Evolutionary conservation across 2,888 invertebrate genomes (phyloP), one percentile per base, ranked within the genome.

Genomic region (Eupithecia subumbrata): DNA sequence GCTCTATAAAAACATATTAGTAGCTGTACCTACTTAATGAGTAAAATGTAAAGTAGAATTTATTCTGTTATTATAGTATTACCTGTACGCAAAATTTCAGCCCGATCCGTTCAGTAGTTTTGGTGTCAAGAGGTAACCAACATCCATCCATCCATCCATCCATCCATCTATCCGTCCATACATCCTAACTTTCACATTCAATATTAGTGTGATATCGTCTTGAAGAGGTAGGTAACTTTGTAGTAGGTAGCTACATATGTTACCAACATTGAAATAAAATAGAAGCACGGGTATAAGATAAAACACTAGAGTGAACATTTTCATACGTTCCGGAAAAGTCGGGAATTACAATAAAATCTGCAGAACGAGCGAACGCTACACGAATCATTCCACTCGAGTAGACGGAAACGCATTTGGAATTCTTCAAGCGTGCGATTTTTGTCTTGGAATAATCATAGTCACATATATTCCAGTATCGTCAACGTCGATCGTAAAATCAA

Each of bases 321-420:
- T 80, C 75, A 82, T 69, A 81, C 82, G 81, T 83, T 64, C 71
- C 69, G 83, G 81, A 82, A 82, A 79, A 76, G 74, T 73, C 76
- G 72, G 79, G 81, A 60, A 25, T 60, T 79, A 82, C 78, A 78
- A 76, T 82, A 82, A 83, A 79, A 74, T 78, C 69, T 63, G 71
- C 68, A 79, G 77, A 68, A 63, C 77, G 79, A 82, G 83, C 78
- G 81, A 82, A 83, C 66, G 40, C 66, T 67, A 66, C 80, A 79
- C 82, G 81, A 81, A 76, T 83, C 81, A 80, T 82, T 83, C 81
- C 79, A 80, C 76, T 82, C 80, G 75, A 83, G 75, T 78, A 72
- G 73, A 75, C 76, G 69, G 75, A 72, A 75, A 72, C 69, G 60
- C 30, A 68, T 73, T 73, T 22, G 64, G 52, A 71, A 76, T 64